Base-by-base conservation (phyloP, 2,888 invertebrate genomes). In the Phyto melanocephala region DNA sequence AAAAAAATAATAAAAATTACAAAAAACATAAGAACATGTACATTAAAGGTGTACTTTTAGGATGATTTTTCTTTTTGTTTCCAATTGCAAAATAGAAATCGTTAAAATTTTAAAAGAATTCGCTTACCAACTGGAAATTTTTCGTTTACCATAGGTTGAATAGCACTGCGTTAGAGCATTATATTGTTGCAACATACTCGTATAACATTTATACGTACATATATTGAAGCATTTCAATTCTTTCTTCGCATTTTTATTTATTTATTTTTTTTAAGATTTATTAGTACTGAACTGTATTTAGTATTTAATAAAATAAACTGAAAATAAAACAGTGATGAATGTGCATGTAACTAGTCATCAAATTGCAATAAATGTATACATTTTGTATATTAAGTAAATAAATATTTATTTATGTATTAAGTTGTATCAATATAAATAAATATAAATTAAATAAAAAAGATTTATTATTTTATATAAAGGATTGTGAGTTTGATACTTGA, bases 241-340 rank as follows among this genome's bases (percentile, higher is more conserved):
- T 37, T 28, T 74, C 17, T 33, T 28, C 45, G 37, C 15, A 1
- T 17, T 35, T n/a, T n/a, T n/a, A n/a, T n/a, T 72, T 50, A 76
- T 67, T 62, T 52, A 11, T 62, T 50, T 50, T 42, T 67, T 40
- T 68, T 54, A 63, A 82, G 81, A 82, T 82, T 82, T 82, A 82
- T 82, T 82, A n/a, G 75, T 33, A 74, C 65, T 74, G 74, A 78
- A 81, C 42, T 81, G 74, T 74, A 70, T 67, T 78, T 28, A 75
- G 56, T 71, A 78, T 82, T 82, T 78, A 78, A 78, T 78, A 78
- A 78, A 75, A 70, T 78, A 82, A 68, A 65, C 71, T 60, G 52
- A 52, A 77, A 68, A 72, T 11, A 58, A 67, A 82, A 82, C 75
- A 70, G 56, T 82, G 81, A 82, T 82, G 81, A 78, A 82, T 82